Evolutionary conservation across 2,888 invertebrate species (phyloP).

Genomic region (Timema podura): DNA sequence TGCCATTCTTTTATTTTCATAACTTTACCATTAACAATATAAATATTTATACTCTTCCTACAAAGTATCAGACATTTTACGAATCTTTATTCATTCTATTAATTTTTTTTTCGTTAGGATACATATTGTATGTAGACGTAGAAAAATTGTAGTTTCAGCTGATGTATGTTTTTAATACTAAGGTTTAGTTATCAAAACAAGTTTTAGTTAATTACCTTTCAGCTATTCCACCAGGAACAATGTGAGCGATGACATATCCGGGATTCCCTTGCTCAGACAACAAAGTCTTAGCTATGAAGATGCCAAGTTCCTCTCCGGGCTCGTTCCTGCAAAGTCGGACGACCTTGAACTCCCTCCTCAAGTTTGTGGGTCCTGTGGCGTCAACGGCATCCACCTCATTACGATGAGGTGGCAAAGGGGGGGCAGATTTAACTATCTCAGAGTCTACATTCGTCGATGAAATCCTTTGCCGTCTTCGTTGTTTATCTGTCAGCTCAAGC

Average conservation of each 20-base stretch:
- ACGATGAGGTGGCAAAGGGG: slow-evolving; percentile 49
- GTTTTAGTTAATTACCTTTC: slow-evolving; percentile 50
- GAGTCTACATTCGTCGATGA: neutral
- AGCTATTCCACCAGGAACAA: slow-evolving; percentile 65
- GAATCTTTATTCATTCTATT: too few species aligned
- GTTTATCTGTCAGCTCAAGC: slow-evolving; percentile 25
- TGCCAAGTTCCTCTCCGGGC: slow-evolving; percentile 62
- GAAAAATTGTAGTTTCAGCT: too few species aligned
- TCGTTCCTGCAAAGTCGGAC: slow-evolving; percentile 56
- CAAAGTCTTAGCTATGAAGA: slow-evolving; percentile 65
- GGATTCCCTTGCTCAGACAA: slow-evolving; percentile 49
- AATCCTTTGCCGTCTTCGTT: slow-evolving; percentile 26
- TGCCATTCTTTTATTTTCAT: too few species aligned
- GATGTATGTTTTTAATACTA: too few species aligned
- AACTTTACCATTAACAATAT: too few species aligned
- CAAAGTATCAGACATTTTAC: too few species aligned
- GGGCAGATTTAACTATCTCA: slow-evolving; percentile 41
- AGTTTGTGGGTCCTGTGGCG: neutral
- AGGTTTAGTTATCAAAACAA: too few species aligned
- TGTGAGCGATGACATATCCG: slow-evolving; percentile 67
- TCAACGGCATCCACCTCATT: slow-evolving; percentile 37
- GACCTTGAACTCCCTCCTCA: slow-evolving; percentile 40
- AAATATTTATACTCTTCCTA: too few species aligned
- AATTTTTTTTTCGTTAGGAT: too few species aligned
- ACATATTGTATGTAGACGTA: too few species aligned